These are phyloP conservation scores for Crocidura indochinensis DNA, from an alignment of 2,797 vertebrate genomes.

Conservation along the genomic window DNA sequence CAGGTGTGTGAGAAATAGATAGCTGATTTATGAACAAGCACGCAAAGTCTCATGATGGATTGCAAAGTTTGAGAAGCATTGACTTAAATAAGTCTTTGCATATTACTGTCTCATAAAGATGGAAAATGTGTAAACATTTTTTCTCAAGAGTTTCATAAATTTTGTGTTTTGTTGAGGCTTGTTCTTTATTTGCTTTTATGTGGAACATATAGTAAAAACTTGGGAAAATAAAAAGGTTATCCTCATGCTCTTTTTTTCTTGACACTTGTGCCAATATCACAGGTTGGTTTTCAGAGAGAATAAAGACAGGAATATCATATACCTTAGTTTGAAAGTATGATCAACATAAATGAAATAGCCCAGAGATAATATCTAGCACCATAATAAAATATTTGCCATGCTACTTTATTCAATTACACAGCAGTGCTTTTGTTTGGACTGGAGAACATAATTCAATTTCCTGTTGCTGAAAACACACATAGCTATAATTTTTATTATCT, in stretches of 20 bases:
- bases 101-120: neutral
- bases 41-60: neutral
- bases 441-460: constrained; percentile 77
- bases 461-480: constrained; percentile 62
- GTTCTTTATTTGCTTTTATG: constrained; percentile 21
- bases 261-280: neutral
- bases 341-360: constrained; percentile 69
- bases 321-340: constrained; percentile 25
- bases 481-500: constrained; percentile 81
- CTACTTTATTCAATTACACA: constrained; percentile 79
- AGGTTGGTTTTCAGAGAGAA: neutral
- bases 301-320: constrained; percentile 24
- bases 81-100: constrained; percentile 11
- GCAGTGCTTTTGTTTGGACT: constrained; percentile 72
- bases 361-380: constrained; percentile 59
- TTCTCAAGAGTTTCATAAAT: neutral
- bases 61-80: neutral
- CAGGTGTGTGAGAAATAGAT: neutral
- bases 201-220: neutral
- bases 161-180: neutral
- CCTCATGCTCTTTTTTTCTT: neutral
- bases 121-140: neutral
- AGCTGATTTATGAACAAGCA: neutral
- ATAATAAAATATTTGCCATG: constrained; percentile 73
- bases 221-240: neutral